phyloP scores from a whole-genome alignment of 2,888 invertebrate species.

The Lochmaea crataegi region DNA sequence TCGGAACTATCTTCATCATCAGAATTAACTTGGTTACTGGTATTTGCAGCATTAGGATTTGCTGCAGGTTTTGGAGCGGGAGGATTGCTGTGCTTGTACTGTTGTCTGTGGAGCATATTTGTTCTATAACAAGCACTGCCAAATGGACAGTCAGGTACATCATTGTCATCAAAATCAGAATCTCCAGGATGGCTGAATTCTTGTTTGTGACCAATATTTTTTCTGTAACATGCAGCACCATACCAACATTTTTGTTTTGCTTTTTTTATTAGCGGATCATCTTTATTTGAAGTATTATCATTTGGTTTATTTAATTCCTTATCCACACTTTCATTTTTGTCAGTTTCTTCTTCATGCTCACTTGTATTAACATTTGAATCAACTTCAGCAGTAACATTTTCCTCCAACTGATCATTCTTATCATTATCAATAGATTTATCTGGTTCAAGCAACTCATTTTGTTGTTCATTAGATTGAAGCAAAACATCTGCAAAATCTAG shows the following conservation, averaged over 20 bases:
- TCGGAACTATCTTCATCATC: background rate
- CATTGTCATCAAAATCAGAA: slow-evolving; percentile 68
- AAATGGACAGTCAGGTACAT: slow-evolving; percentile 69
- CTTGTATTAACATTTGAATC: background rate
- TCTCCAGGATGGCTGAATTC: slow-evolving; percentile 76
- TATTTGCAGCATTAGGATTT: background rate
- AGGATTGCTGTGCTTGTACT: slow-evolving; percentile 65
- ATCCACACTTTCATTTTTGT: slow-evolving; percentile 13
- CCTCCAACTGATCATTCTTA: background rate
- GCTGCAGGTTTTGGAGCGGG: slow-evolving; percentile 48
- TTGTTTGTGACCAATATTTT: slow-evolving; percentile 70
- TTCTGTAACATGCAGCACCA: slow-evolving; percentile 74
- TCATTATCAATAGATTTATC: background rate
- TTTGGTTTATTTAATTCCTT: slow-evolving; percentile 17
- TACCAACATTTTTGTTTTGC: slow-evolving; percentile 73
- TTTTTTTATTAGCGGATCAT: slow-evolving; percentile 16
- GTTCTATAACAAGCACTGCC: slow-evolving; percentile 70
- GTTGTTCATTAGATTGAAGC: background rate
- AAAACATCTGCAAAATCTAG: slow-evolving; percentile 12
- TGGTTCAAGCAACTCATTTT: background rate
- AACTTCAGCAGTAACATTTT: slow-evolving; percentile 1
- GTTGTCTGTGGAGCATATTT: slow-evolving; percentile 70
- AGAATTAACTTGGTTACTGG: background rate
- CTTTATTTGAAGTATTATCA: background rate
- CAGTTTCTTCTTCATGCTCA: background rate